Conservation (phyloP, 1,140 invertebrate genomes). For the Danaus plexippus region DNA sequence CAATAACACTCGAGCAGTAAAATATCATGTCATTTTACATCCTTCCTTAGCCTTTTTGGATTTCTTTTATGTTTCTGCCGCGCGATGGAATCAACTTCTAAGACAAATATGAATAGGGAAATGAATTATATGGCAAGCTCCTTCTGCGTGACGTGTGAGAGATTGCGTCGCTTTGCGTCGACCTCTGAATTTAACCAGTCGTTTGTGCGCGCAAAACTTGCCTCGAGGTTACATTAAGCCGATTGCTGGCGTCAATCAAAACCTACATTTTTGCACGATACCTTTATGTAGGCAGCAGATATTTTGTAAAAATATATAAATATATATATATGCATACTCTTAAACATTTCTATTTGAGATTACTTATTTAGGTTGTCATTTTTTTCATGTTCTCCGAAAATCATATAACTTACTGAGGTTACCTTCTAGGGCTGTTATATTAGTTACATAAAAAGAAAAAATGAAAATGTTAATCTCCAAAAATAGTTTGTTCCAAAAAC, state of each 20-base stretch:
- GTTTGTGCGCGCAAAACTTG: constrained; percentile 63
- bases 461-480: no score
- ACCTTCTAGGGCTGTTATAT: no score
- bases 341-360: no score
- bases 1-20: constrained; percentile 46
- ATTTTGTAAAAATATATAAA: constrained; percentile 8
- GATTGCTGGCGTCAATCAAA: constrained; percentile 69
- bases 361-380: no score
- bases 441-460: no score
- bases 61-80: constrained; percentile 25
- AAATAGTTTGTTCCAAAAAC: no score
- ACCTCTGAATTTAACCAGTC: constrained; percentile 67
- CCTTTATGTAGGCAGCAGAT: constrained; percentile 39
- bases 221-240: constrained; percentile 67
- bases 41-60: constrained; percentile 22
- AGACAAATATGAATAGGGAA: constrained; percentile 70
- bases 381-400: no score
- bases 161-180: constrained; percentile 66
- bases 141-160: constrained; percentile 64
- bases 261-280: constrained; percentile 56
- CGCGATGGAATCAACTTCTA: constrained; percentile 44
- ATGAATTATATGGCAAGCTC: constrained; percentile 67
- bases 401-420: no score
- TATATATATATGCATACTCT: no score
- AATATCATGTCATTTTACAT: constrained; percentile 48